Conservation (phyloP, 2,113 vertebrate genomes). For the Peromyscus maniculatus region DNA sequence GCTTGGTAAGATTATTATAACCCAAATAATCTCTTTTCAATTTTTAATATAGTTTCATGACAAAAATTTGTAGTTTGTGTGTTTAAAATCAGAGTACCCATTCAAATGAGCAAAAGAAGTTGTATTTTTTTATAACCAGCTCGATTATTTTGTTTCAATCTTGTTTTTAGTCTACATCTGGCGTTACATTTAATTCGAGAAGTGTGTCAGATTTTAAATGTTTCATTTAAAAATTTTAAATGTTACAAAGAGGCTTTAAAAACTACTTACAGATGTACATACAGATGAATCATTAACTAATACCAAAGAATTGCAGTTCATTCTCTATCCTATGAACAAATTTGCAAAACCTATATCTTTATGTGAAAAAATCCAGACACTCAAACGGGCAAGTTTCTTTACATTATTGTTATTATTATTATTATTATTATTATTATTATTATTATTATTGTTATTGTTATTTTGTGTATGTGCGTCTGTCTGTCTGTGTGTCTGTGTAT, state of each 20-base stretch:
- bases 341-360: neutral
- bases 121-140: neutral
- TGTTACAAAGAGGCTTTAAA: neutral
- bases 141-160: neutral
- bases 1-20: neutral
- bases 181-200: neutral
- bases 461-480: neutral
- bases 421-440: neutral
- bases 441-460: neutral
- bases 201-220: conserved; percentile 36
- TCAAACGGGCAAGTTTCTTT: neutral
- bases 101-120: neutral
- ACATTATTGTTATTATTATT: neutral
- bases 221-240: neutral
- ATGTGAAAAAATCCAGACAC: neutral
- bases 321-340: neutral
- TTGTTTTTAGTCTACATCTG: neutral
- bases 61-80: neutral
- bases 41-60: conserved; percentile 1
- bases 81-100: neutral
- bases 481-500: neutral
- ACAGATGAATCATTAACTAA: neutral
- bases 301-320: neutral
- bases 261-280: neutral
- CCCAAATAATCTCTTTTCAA: conserved; percentile 30